phyloP scores from a whole-genome alignment of 2,888 invertebrate genomes.

The Microplitis deprimator region DNA sequence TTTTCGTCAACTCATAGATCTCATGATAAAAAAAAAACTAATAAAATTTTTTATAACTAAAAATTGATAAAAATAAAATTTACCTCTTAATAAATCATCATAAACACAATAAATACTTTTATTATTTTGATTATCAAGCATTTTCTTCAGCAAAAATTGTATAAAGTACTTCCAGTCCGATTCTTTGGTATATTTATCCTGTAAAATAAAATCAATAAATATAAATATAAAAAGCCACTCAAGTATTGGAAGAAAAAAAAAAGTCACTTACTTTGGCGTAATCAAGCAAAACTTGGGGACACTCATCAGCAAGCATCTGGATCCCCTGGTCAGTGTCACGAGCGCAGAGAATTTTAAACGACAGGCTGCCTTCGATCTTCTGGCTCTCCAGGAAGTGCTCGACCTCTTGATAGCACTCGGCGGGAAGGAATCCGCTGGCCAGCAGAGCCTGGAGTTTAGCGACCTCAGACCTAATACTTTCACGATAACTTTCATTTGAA shows the following conservation, averaged over 20 bases:
- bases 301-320: slow-evolving; percentile 74
- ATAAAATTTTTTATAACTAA: background rate
- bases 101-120: slow-evolving; percentile 58
- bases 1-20: too few relatives aligned
- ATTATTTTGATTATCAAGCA: slow-evolving; percentile 56
- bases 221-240: slow-evolving; percentile 5
- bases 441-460: slow-evolving; percentile 74
- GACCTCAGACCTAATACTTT: slow-evolving; percentile 49
- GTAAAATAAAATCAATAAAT: slow-evolving; percentile 28
- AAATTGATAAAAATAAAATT: slow-evolving; percentile 21
- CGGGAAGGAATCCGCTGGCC: slow-evolving; percentile 74
- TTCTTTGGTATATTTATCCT: slow-evolving; percentile 68
- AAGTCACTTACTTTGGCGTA: slow-evolving; percentile 76
- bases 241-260: background rate
- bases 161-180: slow-evolving; percentile 68
- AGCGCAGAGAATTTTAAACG: slow-evolving; percentile 73
- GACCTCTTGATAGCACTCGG: slow-evolving; percentile 76
- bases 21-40: background rate
- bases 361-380: slow-evolving; percentile 74
- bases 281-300: slow-evolving; percentile 77
- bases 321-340: slow-evolving; percentile 73
- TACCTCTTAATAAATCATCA: slow-evolving; percentile 65
- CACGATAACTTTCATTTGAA: slow-evolving; percentile 51
- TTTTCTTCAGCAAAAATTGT: slow-evolving; percentile 63
- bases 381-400: slow-evolving; percentile 76